phyloP scores from a whole-genome alignment of 1,140 invertebrate species.

The Aricia agestis region DNA sequence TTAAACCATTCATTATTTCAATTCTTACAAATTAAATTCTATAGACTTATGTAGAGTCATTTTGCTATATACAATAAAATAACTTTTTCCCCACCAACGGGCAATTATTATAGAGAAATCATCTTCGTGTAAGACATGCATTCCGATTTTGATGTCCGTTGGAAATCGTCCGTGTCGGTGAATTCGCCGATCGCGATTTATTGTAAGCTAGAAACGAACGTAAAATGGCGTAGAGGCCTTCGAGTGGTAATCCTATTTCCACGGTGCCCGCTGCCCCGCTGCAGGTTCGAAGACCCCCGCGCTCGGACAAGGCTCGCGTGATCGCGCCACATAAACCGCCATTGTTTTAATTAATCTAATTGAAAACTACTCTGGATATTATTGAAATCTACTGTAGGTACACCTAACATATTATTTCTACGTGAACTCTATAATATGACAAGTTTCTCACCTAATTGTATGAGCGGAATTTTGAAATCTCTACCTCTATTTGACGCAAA shows the following conservation, averaged over 20 bases:
- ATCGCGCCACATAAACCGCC: conserved; percentile 40
- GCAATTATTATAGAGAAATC: neutral
- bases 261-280: conserved; percentile 65
- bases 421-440: neutral
- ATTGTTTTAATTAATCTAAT: conserved; percentile 65
- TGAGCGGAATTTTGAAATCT: neutral
- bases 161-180: conserved; percentile 20
- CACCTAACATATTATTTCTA: neutral
- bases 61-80: too few species aligned
- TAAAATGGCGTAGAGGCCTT: conserved; percentile 56
- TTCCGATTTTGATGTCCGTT: neutral
- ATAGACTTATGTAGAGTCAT: too few species aligned
- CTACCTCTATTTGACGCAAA: neutral
- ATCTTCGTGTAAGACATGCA: conserved; percentile 1
- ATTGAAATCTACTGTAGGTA: neutral
- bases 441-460: neutral
- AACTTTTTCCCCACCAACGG: neutral
- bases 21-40: neutral
- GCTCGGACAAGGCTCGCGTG: conserved; percentile 42
- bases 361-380: conserved; percentile 32
- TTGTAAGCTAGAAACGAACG: conserved; percentile 44
- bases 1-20: neutral
- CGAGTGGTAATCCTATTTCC: conserved; percentile 66
- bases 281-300: conserved; percentile 60
- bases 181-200: conserved; percentile 37